Conservation (phyloP, 2,113 vertebrate genomes). For the Notarius lentiginosus region DNA sequence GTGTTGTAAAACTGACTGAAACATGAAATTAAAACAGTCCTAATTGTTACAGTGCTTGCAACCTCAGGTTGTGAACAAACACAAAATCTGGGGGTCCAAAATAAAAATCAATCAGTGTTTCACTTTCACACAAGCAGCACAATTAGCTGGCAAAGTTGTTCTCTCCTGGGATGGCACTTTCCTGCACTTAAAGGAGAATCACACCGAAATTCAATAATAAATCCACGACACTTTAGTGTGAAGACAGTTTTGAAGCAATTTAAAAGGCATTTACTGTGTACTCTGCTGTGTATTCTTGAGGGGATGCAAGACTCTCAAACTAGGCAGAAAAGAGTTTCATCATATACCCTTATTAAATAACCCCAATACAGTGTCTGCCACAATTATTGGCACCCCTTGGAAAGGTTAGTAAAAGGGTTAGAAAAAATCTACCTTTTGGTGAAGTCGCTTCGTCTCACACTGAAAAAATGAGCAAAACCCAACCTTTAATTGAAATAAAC, state of each 20-base stretch:
- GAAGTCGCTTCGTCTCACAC: too few relatives aligned
- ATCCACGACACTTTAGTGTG: background rate
- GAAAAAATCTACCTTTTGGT: too few relatives aligned
- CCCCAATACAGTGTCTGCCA: background rate
- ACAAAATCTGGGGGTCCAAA: background rate
- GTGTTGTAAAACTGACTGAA: background rate
- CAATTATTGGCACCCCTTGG: too few relatives aligned
- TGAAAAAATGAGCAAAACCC: too few relatives aligned
- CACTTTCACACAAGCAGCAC: slow-evolving; percentile 27
- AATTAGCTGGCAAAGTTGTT: slow-evolving; percentile 10
- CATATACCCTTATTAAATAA: background rate
- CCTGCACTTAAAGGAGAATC: slow-evolving; percentile 15
- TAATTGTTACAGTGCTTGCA: background rate
- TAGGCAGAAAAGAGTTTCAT: background rate
- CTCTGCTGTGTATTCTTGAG: background rate
- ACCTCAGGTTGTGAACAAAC: background rate
- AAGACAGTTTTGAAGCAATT: background rate
- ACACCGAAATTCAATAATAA: slow-evolving; percentile 13
- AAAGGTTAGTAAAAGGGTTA: too few relatives aligned
- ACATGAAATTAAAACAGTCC: background rate
- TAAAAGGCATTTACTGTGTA: background rate
- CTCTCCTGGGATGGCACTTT: slow-evolving; percentile 14
- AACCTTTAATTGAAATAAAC: too few relatives aligned
- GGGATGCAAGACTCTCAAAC: background rate
- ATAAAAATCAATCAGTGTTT: slow-evolving; percentile 5